A percentile compares a stretch with the other conserved stretches of the same genome.
These are phyloP conservation scores for Erpobdella octoculata DNA, from an alignment of 2,888 invertebrate species.

Conservation along the genomic window DNA sequence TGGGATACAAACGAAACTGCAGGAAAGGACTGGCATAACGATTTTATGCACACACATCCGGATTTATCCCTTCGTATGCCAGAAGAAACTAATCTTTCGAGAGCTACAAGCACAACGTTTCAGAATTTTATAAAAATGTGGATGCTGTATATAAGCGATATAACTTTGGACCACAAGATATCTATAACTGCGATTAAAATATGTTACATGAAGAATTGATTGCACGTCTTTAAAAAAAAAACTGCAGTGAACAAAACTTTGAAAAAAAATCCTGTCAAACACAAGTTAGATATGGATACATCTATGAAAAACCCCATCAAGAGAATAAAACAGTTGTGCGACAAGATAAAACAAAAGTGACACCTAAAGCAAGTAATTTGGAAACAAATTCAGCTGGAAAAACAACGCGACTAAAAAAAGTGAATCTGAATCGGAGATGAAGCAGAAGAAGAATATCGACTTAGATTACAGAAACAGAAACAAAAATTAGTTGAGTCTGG, in stretches of 20 bases:
- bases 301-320: slow-evolving; percentile 1
- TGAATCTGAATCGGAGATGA: not conserved
- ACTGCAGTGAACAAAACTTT: not conserved
- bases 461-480: slow-evolving; percentile 1
- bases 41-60: slow-evolving; percentile 1
- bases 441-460: not conserved
- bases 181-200: not conserved
- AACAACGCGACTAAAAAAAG: not conserved
- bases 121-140: not conserved
- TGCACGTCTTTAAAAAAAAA: not conserved
- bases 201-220: not conserved
- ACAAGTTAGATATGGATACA: not conserved
- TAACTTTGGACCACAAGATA: slow-evolving; percentile 1
- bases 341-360: slow-evolving; percentile 1
- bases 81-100: slow-evolving; percentile 1
- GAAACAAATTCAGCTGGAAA: not conserved
- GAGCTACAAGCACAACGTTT: slow-evolving; percentile 1
- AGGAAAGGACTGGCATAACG: slow-evolving; percentile 11
- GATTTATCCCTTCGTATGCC: not conserved
- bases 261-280: not conserved
- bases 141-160: slow-evolving; percentile 1
- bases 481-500: not conserved
- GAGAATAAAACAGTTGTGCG: not conserved
- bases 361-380: not conserved
- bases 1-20: slow-evolving; percentile 11